phyloP scores from a whole-genome alignment of 2,797 vertebrate genomes.

The Clarias pachynema region DNA sequence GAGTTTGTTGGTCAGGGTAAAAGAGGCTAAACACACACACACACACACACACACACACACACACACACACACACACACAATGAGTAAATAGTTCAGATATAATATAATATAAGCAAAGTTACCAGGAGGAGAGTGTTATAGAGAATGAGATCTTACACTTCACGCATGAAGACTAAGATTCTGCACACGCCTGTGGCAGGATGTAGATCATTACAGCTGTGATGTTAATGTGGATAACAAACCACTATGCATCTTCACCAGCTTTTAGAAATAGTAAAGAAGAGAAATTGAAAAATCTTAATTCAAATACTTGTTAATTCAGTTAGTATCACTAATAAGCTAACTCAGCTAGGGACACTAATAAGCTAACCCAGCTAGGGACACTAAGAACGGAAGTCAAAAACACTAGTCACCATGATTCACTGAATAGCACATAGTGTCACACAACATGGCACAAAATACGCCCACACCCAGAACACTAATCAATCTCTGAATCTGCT shows the following conservation, averaged over 20 bases:
- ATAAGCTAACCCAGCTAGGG: too few species aligned
- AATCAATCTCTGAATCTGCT: not conserved
- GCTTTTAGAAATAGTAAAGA: not conserved
- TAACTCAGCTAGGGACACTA: not conserved
- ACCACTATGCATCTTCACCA: not conserved
- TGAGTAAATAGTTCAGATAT: not conserved
- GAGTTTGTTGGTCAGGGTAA: not conserved
- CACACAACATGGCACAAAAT: not conserved
- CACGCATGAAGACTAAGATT: not conserved
- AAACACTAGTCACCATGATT: not conserved
- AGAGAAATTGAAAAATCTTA: not conserved
- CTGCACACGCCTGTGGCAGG: not conserved
- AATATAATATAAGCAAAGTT: not conserved
- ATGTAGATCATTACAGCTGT: not conserved
- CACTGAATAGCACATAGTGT: too few species aligned
- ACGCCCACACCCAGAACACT: not conserved
- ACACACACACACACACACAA: not conserved
- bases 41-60: not conserved
- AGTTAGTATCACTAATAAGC: too few species aligned
- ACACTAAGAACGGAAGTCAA: not conserved
- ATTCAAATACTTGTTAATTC: not conserved
- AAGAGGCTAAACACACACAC: not conserved
- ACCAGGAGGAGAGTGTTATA: not conserved
- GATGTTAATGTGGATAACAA: not conserved
- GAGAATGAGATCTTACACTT: too few species aligned